A percentile compares a stretch with the other conserved stretches of the same genome.
Evolutionary conservation across 2,113 vertebrate genomes (phyloP).

Genomic region (Piaya cayana): DNA sequence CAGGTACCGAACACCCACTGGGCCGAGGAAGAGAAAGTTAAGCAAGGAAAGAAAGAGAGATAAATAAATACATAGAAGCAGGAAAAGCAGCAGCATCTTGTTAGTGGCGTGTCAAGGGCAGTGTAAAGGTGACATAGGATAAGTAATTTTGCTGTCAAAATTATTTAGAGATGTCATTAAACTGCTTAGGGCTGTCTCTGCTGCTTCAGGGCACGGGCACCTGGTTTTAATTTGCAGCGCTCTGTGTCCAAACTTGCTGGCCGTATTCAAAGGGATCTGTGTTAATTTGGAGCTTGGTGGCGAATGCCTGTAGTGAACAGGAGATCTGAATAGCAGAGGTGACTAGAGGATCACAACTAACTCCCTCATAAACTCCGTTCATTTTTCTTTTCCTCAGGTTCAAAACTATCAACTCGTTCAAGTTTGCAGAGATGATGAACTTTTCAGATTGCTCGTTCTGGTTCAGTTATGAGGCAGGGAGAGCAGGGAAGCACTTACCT

Average conservation of each 20-base stretch:
- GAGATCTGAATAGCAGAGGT: neutral
- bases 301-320: neutral
- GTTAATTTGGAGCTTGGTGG: slow-evolving; percentile 9
- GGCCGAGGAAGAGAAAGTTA: neutral
- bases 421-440: neutral
- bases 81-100: slow-evolving; percentile 6
- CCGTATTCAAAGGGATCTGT: neutral
- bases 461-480: neutral
- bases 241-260: neutral
- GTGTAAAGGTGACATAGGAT: slow-evolving; percentile 62
- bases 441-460: neutral
- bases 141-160: slow-evolving; percentile 74
- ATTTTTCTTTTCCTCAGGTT: neutral
- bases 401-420: fast-evolving
- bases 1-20: neutral
- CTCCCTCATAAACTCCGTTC: neutral
- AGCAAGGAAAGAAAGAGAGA: neutral
- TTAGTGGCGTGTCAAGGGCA: slow-evolving; percentile 64
- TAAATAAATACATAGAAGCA: slow-evolving; percentile 31
- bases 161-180: slow-evolving; percentile 76
- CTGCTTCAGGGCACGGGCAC: slow-evolving; percentile 54
- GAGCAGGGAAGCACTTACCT: neutral
- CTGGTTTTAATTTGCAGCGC: slow-evolving; percentile 62
- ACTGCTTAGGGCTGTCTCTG: slow-evolving; percentile 61
- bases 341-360: neutral